Percentiles rank a stretch among this genome's conserved stretches.
These are phyloP conservation scores for Anthonomus grandis DNA, from an alignment of 1,140 invertebrate species.

Conservation along the genomic window DNA sequence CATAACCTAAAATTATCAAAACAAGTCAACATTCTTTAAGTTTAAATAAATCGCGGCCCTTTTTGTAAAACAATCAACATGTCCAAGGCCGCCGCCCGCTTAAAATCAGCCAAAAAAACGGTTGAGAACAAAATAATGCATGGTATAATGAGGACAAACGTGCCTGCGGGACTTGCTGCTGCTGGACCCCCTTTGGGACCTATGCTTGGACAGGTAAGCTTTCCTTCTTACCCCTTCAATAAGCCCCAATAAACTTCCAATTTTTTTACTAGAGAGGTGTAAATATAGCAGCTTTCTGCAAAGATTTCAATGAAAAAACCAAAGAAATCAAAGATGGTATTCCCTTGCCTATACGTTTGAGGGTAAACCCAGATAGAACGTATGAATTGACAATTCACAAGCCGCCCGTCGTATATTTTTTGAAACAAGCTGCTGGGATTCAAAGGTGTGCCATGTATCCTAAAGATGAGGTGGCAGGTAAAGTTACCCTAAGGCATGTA, in stretches of 20 bases:
- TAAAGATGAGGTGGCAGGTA: conserved; percentile 71
- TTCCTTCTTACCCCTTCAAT: not conserved
- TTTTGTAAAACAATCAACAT: too few species aligned
- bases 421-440: conserved; percentile 94
- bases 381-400: conserved; percentile 81
- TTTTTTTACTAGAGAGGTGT: conserved; percentile 72
- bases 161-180: conserved; percentile 82
- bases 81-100: conserved; percentile 65
- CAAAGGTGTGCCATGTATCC: conserved; percentile 77
- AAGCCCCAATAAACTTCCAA: not conserved
- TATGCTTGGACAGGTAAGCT: conserved; percentile 80
- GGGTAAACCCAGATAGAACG: conserved; percentile 82
- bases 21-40: too few species aligned
- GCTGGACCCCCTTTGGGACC: conserved; percentile 88
- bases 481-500: conserved; percentile 91
- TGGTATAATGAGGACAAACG: conserved; percentile 69
- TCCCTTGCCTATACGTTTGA: conserved; percentile 79
- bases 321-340: conserved; percentile 90
- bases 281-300: conserved; percentile 95
- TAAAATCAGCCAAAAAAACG: conserved; percentile 62
- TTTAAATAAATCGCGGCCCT: too few species aligned
- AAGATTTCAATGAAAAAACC: conserved; percentile 97
- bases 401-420: conserved; percentile 81
- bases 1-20: too few species aligned
- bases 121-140: conserved; percentile 71